Evolutionary conservation across 2,888 invertebrate genomes (phyloP).

Genomic region (Serripes groenlandicus): DNA sequence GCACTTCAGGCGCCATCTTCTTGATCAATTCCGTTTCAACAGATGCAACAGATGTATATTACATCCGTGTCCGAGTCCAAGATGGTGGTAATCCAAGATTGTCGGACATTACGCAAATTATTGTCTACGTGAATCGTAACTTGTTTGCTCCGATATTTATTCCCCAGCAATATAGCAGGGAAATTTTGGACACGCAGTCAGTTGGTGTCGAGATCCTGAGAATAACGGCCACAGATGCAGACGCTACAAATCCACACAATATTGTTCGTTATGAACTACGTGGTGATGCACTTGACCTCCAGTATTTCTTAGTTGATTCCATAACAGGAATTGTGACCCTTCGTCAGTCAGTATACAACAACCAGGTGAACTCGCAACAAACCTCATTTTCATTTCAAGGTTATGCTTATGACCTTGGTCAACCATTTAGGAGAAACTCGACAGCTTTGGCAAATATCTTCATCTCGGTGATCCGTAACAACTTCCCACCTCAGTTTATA

Average conservation of each 20-base stretch:
- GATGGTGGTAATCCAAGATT: slow-evolving; percentile 82
- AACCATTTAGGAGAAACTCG: slow-evolving; percentile 37
- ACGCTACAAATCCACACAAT: slow-evolving; percentile 79
- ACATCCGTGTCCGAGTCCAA: slow-evolving; percentile 74
- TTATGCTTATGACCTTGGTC: slow-evolving; percentile 79
- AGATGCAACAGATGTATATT: slow-evolving; percentile 65
- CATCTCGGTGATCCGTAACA: slow-evolving; percentile 76
- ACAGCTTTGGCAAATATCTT: slow-evolving; percentile 61
- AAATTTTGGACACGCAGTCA: slow-evolving; percentile 72
- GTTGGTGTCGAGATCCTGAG: slow-evolving; percentile 73
- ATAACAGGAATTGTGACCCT: slow-evolving; percentile 70
- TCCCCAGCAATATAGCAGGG: slow-evolving; percentile 56
- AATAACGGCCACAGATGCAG: slow-evolving; percentile 76
- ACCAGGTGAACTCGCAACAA: slow-evolving; percentile 33
- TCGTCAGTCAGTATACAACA: slow-evolving; percentile 56
- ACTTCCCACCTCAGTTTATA: slow-evolving; percentile 76
- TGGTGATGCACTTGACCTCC: slow-evolving; percentile 68
- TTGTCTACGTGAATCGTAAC: slow-evolving; percentile 74
- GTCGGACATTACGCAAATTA: slow-evolving; percentile 68
- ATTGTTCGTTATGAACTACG: slow-evolving; percentile 75
- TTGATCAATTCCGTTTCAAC: slow-evolving; percentile 65
- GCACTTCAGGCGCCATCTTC: slow-evolving; percentile 64
- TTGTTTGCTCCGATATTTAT: slow-evolving; percentile 72
- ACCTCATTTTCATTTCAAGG: slow-evolving; percentile 71
- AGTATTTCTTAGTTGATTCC: slow-evolving; percentile 77